phyloP scores from a whole-genome alignment of 37 sponge, comb jelly and placozoan genomes.

The Ianthella basta region DNA sequence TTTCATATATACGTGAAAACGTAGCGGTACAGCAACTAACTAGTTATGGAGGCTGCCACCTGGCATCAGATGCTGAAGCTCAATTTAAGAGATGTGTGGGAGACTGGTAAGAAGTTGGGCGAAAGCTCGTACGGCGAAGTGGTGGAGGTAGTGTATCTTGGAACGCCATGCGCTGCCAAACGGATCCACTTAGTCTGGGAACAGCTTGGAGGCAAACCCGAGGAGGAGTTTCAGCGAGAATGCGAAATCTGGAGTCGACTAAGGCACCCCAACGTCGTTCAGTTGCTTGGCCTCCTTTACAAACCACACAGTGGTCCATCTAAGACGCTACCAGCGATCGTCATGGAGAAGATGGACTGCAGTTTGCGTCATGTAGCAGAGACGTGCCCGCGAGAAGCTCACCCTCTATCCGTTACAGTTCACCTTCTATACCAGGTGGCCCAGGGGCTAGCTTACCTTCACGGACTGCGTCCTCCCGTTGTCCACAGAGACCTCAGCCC shows the following conservation, averaged over 20 bases:
- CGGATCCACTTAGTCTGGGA: neutral
- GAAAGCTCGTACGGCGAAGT: constrained; percentile 19
- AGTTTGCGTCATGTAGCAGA: neutral
- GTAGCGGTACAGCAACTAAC: too few species aligned
- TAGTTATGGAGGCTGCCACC: too few species aligned
- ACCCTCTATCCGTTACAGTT: constrained; percentile 33
- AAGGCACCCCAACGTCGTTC: too few species aligned
- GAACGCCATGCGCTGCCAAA: constrained; percentile 35
- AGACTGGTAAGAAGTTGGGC: constrained; percentile 24
- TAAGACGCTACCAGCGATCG: neutral
- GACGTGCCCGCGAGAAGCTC: neutral
- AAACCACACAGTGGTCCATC: too few species aligned
- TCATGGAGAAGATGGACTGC: constrained; percentile 23
- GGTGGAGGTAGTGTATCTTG: constrained; percentile 27
- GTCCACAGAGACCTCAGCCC: constrained; percentile 64
- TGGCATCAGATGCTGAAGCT: too few species aligned
- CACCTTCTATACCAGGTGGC: constrained; percentile 48
- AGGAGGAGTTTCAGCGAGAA: too few species aligned
- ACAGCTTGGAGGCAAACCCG: too few species aligned
- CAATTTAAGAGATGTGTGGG: constrained; percentile 37
- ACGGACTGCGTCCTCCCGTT: constrained; percentile 42
- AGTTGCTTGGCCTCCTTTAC: too few species aligned
- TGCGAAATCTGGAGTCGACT: too few species aligned
- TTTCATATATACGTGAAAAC: too few species aligned
- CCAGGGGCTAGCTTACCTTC: constrained; percentile 55